A percentile compares a stretch with the other conserved stretches of the same genome.
Conservation (phyloP, 2,113 vertebrate species). For the Lasiurus cinereus region DNA sequence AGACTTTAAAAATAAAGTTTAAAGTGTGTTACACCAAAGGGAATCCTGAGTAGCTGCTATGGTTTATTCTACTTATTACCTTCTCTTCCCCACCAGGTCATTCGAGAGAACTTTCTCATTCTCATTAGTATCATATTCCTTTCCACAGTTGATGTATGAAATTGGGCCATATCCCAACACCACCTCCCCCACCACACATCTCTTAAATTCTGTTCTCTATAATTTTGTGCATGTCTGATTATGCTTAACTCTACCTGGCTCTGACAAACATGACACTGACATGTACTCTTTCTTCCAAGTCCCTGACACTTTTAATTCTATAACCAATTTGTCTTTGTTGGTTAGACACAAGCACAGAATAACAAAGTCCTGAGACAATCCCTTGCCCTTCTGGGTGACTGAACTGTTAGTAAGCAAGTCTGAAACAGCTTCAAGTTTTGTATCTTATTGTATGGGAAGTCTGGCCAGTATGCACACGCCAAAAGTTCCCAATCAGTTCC, state of each 20-base stretch:
- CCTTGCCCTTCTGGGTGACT: constrained; percentile 57
- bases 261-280: neutral
- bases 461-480: neutral
- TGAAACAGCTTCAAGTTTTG: neutral
- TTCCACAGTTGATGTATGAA: neutral
- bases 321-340: constrained; percentile 66
- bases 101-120: neutral
- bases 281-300: constrained; percentile 32
- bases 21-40: neutral
- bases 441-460: neutral
- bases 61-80: neutral
- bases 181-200: neutral
- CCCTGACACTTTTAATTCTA: constrained; percentile 59
- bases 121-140: neutral
- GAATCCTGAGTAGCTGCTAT: neutral
- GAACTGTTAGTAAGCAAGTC: constrained; percentile 47
- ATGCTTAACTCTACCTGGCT: neutral
- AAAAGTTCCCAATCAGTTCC: neutral
- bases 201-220: neutral
- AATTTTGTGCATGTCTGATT: neutral
- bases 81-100: neutral
- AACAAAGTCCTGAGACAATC: constrained; percentile 56
- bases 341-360: constrained; percentile 51
- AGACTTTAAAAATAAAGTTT: neutral
- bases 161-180: neutral